Evolutionary conservation across 2,888 invertebrate species (phyloP).

Genomic region (Strigamia transsilvanica): DNA sequence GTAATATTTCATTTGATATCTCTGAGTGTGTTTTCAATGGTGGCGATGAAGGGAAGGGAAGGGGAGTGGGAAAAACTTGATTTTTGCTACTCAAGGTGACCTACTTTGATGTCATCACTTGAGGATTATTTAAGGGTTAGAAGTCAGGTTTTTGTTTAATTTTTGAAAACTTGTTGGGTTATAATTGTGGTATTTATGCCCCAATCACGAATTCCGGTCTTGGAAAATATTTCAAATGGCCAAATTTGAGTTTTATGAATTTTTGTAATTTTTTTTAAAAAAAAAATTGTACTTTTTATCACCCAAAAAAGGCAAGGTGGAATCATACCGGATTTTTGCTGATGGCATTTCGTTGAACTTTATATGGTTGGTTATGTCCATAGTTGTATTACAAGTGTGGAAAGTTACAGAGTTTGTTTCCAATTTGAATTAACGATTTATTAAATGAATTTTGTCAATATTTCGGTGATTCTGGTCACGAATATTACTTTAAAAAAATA

Average conservation of each 20-base stretch:
- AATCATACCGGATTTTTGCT: slow-evolving; percentile 22
- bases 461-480: no score
- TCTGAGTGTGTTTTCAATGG: no score
- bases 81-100: slow-evolving; percentile 13
- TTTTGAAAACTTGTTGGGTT: neutral
- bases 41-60: no score
- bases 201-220: no score
- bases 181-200: neutral
- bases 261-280: neutral
- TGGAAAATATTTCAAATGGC: no score
- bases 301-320: slow-evolving; percentile 14
- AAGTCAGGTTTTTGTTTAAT: neutral
- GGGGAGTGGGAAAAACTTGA: neutral
- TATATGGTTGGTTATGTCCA: neutral
- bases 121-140: neutral
- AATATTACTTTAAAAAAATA: no score
- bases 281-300: neutral
- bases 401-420: no score
- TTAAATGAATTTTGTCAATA: no score
- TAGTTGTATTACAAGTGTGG: no score
- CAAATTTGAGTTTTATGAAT: no score
- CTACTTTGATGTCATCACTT: neutral
- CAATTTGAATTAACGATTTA: no score
- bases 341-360: neutral
- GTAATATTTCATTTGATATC: neutral